Evolutionary conservation across 2,797 vertebrate species (phyloP), one percentile per base, ranked within the genome.

Genomic region (Bufotes viridis): DNA sequence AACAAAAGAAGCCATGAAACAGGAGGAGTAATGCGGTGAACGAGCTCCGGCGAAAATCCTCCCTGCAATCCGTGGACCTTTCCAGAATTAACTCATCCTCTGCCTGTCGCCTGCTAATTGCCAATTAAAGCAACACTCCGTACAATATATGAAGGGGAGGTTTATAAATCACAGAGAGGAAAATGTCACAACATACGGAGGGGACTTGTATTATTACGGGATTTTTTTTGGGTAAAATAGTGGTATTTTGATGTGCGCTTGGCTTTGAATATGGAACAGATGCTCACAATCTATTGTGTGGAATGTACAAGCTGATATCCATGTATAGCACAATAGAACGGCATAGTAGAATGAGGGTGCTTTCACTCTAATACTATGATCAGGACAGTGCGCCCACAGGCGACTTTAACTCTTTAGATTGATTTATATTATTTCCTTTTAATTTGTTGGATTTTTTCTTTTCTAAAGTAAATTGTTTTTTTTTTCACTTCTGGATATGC

Each of bases 1-100:
- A 85, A 89, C 78, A 89, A 89, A 70, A 69, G 26, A 85, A 22
- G 22, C 29, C 78, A 17, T 51, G 75, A 80, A 88, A 29, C 76
- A 80, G 82, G 49, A 81, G 65, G 75, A 69, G 58, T 74, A 20
- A 60, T 72, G 57, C 83, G 75, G 51, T 29, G 83, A 89, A 82
- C 6, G 53, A 34, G 78, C 42, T 67, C 78, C 24, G 78, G 65
- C 49, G 61, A 26, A 79, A 80, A 67, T 84, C 75, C 55, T 80
- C 55, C 51, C 29, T 7, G 14, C 42, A 80, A 85, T 81, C 67
- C 69, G 13, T 3, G 8, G 76, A 70, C n/a, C 53, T 80, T 88
- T 72, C 51, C 10, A 2, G 51, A 75, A 63, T 81, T 65, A 82
- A 65, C 57, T 74, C 57, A 4, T 85, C 70, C 78, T 22, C 55